These are phyloP conservation scores for Acanthisitta chloris DNA, from an alignment of 2,113 vertebrate species.

Conservation along the genomic window DNA sequence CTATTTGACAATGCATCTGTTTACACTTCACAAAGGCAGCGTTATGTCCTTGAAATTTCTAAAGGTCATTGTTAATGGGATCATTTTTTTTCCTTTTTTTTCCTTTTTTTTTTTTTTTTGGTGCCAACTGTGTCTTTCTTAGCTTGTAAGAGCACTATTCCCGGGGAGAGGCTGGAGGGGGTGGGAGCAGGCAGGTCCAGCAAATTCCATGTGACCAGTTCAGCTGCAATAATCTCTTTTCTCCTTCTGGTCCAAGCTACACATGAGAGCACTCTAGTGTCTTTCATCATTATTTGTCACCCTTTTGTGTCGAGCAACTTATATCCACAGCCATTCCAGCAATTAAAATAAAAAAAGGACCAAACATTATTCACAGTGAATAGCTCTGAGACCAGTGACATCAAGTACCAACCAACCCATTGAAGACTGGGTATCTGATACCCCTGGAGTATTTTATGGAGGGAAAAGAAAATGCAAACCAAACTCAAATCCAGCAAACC, in stretches of 20 bases:
- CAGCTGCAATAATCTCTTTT: slow-evolving; percentile 87
- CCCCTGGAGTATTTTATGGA: slow-evolving; percentile 68
- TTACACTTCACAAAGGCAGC: slow-evolving; percentile 74
- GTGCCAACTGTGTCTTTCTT: slow-evolving; percentile 60
- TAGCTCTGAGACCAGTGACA: slow-evolving; percentile 69
- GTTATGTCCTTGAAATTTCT: slow-evolving; percentile 81
- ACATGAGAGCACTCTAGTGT: slow-evolving; percentile 85
- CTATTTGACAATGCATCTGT: slow-evolving; percentile 70
- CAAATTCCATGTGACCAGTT: slow-evolving; percentile 81
- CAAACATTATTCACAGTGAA: slow-evolving; percentile 75
- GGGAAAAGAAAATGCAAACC: slow-evolving; percentile 26
- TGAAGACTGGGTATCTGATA: slow-evolving; percentile 72
- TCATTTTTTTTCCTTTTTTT: slow-evolving; percentile 45
- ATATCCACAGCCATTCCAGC: slow-evolving; percentile 81
- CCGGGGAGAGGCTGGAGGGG: slow-evolving; percentile 46
- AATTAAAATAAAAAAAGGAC: slow-evolving; percentile 83
- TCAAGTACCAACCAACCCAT: slow-evolving; percentile 71
- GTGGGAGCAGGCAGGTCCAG: slow-evolving; percentile 64
- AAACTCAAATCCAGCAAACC: slow-evolving; percentile 50
- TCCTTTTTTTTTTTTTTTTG: neutral
- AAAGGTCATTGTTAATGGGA: slow-evolving; percentile 81
- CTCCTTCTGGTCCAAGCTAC: slow-evolving; percentile 79
- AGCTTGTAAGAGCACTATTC: slow-evolving; percentile 60
- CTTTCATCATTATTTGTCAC: slow-evolving; percentile 86
- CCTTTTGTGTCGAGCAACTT: slow-evolving; percentile 81